These are phyloP conservation scores for Spodoptera littoralis DNA, from an alignment of 2,888 invertebrate species.

Conservation along the genomic window DNA sequence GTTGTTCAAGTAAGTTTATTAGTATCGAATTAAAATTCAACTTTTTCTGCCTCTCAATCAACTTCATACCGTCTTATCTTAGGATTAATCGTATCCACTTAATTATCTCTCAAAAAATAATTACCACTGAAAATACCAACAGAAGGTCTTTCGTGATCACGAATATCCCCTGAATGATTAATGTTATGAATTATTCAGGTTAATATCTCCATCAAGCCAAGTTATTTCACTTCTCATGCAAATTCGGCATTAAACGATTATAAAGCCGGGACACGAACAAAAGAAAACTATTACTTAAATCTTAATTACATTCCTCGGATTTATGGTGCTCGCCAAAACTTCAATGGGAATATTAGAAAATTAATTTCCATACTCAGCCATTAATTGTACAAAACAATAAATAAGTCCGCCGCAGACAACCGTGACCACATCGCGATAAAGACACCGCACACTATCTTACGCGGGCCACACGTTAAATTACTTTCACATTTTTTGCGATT, in stretches of 20 bases:
- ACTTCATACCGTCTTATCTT: slow-evolving; percentile 2
- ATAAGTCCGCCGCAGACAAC: slow-evolving; percentile 58
- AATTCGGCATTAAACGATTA: slow-evolving; percentile 21
- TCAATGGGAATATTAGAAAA: slow-evolving; percentile 19
- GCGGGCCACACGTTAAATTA: slow-evolving; percentile 61
- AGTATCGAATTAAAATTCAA: background rate
- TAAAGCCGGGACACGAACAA: slow-evolving; percentile 10
- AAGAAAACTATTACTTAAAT: slow-evolving; percentile 28
- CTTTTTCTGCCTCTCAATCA: background rate
- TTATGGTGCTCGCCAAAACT: slow-evolving; percentile 15
- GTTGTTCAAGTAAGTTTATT: background rate
- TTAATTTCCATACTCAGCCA: slow-evolving; percentile 8
- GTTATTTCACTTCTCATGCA: slow-evolving; percentile 33
- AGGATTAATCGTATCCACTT: slow-evolving; percentile 17
- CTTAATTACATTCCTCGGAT: slow-evolving; percentile 18
- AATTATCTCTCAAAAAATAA: slow-evolving; percentile 34
- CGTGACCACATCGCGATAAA: slow-evolving; percentile 68
- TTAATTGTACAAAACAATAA: slow-evolving; percentile 46
- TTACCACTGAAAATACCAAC: slow-evolving; percentile 22
- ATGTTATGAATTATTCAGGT: slow-evolving; percentile 39
- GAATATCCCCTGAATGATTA: slow-evolving; percentile 42
- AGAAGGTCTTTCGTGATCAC: slow-evolving; percentile 16
- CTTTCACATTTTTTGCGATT: slow-evolving; percentile 77
- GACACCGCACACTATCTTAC: slow-evolving; percentile 46
- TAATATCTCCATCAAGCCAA: slow-evolving; percentile 36